Conservation (phyloP, 2,888 invertebrate species). For the Hedychridium roseum region DNA sequence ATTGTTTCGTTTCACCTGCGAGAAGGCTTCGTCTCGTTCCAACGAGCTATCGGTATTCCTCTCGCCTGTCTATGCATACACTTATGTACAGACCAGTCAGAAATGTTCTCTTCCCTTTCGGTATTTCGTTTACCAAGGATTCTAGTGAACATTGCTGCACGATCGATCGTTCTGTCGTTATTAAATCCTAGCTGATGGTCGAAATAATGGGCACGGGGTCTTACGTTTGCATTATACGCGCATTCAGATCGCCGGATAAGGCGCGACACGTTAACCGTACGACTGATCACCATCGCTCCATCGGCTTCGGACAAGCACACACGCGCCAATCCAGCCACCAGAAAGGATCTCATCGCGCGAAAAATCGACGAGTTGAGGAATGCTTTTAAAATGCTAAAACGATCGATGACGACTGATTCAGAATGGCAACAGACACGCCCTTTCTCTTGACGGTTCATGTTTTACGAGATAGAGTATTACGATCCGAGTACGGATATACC, state of each 20-base stretch:
- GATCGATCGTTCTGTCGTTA: too few species aligned
- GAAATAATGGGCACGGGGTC: not conserved
- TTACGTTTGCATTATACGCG: not conserved
- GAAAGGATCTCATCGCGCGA: slow-evolving; percentile 23
- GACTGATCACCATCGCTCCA: not conserved
- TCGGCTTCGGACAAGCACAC: not conserved
- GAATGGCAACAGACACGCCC: slow-evolving; percentile 22
- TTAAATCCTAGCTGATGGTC: not conserved
- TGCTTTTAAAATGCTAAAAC: slow-evolving; percentile 50
- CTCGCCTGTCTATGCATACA: not conserved
- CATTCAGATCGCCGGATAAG: not conserved
- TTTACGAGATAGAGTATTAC: too few species aligned
- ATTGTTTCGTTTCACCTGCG: slow-evolving; percentile 44
- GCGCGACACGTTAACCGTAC: not conserved
- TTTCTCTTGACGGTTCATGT: too few species aligned
- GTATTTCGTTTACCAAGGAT: not conserved
- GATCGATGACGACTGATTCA: slow-evolving; percentile 29
- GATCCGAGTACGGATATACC: too few species aligned
- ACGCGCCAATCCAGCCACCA: too few species aligned
- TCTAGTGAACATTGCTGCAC: too few species aligned
- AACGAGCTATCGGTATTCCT: not conserved
- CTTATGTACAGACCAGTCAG: not conserved
- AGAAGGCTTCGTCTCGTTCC: not conserved
- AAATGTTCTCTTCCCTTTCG: not conserved
- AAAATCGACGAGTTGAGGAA: slow-evolving; percentile 37